A percentile compares a stretch with the other conserved stretches of the same genome.
phyloP scores from a whole-genome alignment of 2,113 vertebrate species.

The Canis aureus region DNA sequence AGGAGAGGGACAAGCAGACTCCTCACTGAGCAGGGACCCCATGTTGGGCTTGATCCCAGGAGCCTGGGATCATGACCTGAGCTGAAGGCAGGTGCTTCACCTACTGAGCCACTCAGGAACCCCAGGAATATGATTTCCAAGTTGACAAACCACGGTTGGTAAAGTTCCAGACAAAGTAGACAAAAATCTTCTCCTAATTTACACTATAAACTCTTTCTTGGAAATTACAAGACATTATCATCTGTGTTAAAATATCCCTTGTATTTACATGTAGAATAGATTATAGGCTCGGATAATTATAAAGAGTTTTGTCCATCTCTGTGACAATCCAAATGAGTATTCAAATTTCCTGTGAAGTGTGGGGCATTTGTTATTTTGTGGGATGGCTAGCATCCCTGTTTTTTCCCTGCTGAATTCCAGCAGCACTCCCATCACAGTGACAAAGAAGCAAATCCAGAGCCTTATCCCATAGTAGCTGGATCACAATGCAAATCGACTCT shows the following conservation, averaged over 20 bases:
- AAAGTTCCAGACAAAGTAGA: slow-evolving; percentile 5
- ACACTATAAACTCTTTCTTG: not conserved
- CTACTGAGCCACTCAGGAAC: too few species aligned
- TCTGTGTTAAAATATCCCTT: not conserved
- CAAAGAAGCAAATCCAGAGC: not conserved
- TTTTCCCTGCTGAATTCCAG: not conserved
- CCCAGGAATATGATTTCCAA: not conserved
- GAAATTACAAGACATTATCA: not conserved
- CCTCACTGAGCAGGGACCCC: too few species aligned
- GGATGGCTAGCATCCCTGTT: not conserved
- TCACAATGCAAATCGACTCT: not conserved
- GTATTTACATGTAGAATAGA: not conserved
- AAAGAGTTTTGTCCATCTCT: not conserved
- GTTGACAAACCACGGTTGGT: not conserved
- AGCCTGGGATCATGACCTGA: too few species aligned
- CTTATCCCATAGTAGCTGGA: not conserved
- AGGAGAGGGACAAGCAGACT: too few species aligned
- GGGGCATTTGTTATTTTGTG: not conserved
- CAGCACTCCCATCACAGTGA: not conserved
- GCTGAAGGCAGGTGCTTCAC: too few species aligned
- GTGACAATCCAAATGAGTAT: not conserved
- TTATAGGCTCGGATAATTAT: not conserved
- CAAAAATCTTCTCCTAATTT: not conserved
- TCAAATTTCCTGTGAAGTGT: not conserved
- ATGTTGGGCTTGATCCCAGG: too few species aligned